Percentiles rank a stretch among this genome's conserved stretches.
Evolutionary conservation across 2,113 vertebrate genomes (phyloP).

Genomic region (Saccopteryx bilineata): DNA sequence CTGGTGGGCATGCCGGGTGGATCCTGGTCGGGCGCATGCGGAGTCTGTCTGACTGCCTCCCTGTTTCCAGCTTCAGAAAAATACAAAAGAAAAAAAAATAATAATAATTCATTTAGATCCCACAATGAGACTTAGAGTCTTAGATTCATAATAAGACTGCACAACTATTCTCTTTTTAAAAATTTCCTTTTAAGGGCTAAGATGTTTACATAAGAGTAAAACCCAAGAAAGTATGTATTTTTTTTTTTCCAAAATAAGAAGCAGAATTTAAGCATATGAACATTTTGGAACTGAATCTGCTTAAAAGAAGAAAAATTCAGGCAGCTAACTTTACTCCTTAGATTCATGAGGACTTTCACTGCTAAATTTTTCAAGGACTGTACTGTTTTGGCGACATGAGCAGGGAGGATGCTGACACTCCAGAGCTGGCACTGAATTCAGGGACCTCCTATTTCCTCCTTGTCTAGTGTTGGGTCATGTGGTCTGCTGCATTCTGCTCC

Average conservation of each 20-base stretch:
- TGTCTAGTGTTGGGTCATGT: background rate
- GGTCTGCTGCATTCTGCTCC: background rate
- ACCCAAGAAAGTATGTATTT: background rate
- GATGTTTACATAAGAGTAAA: background rate
- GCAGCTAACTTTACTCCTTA: background rate
- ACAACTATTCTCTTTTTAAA: no score
- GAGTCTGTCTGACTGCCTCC: no score
- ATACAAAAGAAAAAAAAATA: no score
- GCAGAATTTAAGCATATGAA: constrained; percentile 5
- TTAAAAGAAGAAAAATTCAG: constrained; percentile 21
- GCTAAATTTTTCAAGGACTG: background rate
- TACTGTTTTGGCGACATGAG: background rate
- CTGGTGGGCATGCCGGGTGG: no score
- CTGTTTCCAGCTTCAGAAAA: no score
- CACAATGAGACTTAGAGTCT: background rate
- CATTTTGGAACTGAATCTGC: background rate
- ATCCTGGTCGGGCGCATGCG: no score
- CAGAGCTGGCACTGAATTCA: no score
- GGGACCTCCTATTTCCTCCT: background rate
- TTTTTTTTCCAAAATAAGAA: background rate
- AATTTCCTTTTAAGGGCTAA: background rate
- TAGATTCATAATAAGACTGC: background rate
- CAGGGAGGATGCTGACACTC: background rate
- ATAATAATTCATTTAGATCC: background rate
- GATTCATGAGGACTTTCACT: background rate